Conservation (phyloP, 2,113 vertebrate species). For the Oceanites oceanicus region DNA sequence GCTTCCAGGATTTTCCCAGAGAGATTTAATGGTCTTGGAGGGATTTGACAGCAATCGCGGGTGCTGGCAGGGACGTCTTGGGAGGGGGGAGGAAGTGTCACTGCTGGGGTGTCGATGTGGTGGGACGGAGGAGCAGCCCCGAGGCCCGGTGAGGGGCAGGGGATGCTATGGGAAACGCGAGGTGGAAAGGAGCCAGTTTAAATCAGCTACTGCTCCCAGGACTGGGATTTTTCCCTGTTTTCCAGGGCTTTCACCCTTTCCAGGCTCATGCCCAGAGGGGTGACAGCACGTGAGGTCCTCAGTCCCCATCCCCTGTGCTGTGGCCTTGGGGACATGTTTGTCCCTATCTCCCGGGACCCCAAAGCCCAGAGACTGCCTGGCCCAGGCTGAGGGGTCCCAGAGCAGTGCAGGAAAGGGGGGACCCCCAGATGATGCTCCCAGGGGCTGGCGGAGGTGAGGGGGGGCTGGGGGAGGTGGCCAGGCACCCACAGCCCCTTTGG, state of each 20-base stretch:
- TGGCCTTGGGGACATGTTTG: not conserved
- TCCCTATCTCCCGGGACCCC: not conserved
- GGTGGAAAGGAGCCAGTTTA: not conserved
- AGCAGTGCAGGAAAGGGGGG: not conserved
- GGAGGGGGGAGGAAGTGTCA: not conserved
- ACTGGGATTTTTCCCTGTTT: not conserved
- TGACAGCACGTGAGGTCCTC: accelerated
- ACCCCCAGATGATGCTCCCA: not conserved
- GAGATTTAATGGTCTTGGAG: not conserved
- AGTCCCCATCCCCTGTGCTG: not conserved
- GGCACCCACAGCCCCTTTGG: not conserved
- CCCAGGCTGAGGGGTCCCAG: not conserved
- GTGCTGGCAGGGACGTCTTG: not conserved
- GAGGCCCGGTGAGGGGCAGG: not conserved
- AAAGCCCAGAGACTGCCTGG: not conserved
- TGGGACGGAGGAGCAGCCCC: not conserved
- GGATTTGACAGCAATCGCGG: not conserved
- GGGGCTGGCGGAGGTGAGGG: not conserved
- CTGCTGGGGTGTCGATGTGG: accelerated
- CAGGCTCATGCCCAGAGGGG: not conserved
- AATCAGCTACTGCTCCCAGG: not conserved
- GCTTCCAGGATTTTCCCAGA: not conserved
- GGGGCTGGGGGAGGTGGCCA: accelerated
- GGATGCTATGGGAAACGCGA: accelerated
- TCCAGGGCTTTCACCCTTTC: not conserved